Conservation (phyloP, 2,888 invertebrate genomes). For the Lepidonotus clava region DNA sequence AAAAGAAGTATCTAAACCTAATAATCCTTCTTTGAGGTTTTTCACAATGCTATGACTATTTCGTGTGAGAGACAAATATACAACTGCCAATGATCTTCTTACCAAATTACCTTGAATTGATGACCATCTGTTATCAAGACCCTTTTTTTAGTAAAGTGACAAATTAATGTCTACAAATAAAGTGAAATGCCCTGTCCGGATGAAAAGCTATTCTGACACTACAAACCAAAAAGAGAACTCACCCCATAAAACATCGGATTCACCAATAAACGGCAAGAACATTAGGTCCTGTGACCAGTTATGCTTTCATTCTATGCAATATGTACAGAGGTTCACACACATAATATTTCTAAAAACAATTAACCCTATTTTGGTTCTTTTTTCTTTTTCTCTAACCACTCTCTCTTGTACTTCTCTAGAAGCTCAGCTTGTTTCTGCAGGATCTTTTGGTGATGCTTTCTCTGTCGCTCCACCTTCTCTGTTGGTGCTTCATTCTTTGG, state of each 20-base stretch:
- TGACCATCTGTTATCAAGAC: neutral
- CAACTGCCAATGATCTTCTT: neutral
- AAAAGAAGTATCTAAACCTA: neutral
- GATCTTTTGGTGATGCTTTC: conserved; percentile 39
- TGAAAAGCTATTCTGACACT: neutral
- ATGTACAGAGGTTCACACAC: neutral
- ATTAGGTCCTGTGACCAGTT: neutral
- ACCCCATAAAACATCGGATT: neutral
- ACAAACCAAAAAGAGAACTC: neutral
- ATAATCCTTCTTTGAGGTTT: too few species aligned
- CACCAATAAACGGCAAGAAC: neutral
- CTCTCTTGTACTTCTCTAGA: conserved; percentile 33
- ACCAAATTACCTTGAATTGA: neutral
- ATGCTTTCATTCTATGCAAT: neutral
- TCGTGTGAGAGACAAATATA: too few species aligned
- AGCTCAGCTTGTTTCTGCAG: conserved; percentile 45
- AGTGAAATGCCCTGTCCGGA: neutral
- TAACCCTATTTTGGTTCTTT: conserved; percentile 7
- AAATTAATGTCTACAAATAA: neutral
- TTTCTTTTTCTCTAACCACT: conserved; percentile 39
- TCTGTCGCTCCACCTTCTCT: conserved; percentile 28
- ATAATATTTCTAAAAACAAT: too few species aligned
- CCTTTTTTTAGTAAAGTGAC: neutral
- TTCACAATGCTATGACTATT: too few species aligned
- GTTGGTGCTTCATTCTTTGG: conserved; percentile 1